Base-by-base conservation (phyloP, 2,113 vertebrate species). In the Puffinus mauretanicus region DNA sequence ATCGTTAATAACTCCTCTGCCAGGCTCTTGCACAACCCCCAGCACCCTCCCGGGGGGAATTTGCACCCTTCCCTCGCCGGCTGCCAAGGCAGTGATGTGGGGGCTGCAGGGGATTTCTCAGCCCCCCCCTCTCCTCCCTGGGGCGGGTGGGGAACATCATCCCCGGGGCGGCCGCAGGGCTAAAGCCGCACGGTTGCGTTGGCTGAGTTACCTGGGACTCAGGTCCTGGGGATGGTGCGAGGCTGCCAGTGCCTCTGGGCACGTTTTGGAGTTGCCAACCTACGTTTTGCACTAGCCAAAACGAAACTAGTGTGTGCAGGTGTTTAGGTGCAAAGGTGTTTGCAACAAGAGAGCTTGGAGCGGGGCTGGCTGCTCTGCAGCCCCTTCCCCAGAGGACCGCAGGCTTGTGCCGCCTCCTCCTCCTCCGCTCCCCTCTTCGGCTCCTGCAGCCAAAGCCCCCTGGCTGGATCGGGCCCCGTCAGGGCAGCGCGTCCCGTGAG, bases 101-200 rank as follows among this genome's bases (percentile, higher is more conserved):
- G 36, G 46, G 46, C 57, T 60, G 22, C 10, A 27, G 30, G 60
- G 29, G 36, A 36, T 82, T 86, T 80, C 44, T 85, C 13, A 9
- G 40, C 8, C 9, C 10, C 46, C 27, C 6, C 21, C 25, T n/a
- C 20, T 55, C 24, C 21, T 57, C 32, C 13, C 13, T 24, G 40
- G n/a, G 26, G 19, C n/a, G 20, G 47, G 70, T 73, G 70, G 13
- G 52, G 75, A 77, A 40, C 1, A 4, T 42, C 9, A 10, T 8
- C 22, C 20, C 19, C 0, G 0, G 27, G 49, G 40, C 0, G 4
- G 14, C 29, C 6, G 3, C 30, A 40, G 82, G 44, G 36, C 36
- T 76, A 11, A 85, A 75, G 61, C 57, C 18, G 2, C 44, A 0
- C 0, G 11, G 46, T 36, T 1, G 0, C 4, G 0, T 15, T 54